Percentiles rank a stretch among this genome's conserved stretches.
These are phyloP conservation scores for Micromussa lordhowensis DNA, from an alignment of 92 coral and sea anemone genomes.

Conservation along the genomic window DNA sequence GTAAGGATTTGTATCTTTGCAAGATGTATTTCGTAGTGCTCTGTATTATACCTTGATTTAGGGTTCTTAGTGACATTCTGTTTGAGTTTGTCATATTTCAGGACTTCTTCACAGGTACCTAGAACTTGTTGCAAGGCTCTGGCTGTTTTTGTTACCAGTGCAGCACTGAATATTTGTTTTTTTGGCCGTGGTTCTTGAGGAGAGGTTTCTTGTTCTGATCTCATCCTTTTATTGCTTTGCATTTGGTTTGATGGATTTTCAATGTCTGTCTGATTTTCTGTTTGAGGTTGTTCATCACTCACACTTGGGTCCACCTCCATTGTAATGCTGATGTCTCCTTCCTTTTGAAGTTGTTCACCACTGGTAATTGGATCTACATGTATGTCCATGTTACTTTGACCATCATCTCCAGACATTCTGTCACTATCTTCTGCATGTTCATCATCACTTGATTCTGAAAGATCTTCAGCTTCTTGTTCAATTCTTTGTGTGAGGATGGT, in stretches of 20 bases:
- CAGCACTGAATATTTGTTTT: background rate
- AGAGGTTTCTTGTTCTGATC: no score
- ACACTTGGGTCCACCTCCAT: constrained; percentile 1
- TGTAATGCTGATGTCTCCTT: constrained; percentile 8
- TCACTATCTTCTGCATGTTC: no score
- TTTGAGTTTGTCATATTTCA: constrained; percentile 48
- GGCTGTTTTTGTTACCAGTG: constrained; percentile 33
- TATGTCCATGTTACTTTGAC: no score
- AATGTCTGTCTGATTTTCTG: no score
- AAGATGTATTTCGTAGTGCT: constrained; percentile 53
- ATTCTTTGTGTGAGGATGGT: background rate
- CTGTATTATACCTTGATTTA: constrained; percentile 56
- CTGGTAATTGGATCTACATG: background rate
- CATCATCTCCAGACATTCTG: no score
- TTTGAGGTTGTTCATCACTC: no score
- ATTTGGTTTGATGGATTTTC: no score
- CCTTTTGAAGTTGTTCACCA: background rate
- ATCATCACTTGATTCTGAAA: no score
- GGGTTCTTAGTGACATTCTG: constrained; percentile 31
- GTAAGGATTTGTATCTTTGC: constrained; percentile 47
- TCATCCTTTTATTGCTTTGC: no score
- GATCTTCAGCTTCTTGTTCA: no score
- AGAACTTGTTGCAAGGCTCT: constrained; percentile 48
- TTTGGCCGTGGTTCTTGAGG: constrained; percentile 18
- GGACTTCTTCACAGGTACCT: constrained; percentile 48